Conservation (phyloP, 1,140 invertebrate genomes). For the Rhynchophorus ferrugineus region DNA sequence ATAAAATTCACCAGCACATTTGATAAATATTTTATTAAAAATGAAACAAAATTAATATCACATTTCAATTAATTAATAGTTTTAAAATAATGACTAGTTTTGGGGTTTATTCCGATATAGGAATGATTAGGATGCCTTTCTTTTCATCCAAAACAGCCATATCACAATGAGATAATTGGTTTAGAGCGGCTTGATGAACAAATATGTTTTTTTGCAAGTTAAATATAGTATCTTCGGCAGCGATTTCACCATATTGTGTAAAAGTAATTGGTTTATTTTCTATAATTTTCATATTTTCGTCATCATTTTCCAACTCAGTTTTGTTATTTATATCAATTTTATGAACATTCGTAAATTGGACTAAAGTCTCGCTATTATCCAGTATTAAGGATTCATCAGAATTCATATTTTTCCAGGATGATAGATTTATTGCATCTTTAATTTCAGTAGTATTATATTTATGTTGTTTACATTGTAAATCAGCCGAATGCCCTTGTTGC, state of each 20-base stretch:
- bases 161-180: not conserved
- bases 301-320: not conserved
- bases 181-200: constrained; percentile 1
- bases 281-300: not conserved
- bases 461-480: not conserved
- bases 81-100: too few species aligned
- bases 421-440: not conserved
- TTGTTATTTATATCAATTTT: not conserved
- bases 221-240: not conserved
- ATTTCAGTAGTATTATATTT: not conserved
- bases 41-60: too few species aligned
- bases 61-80: too few species aligned
- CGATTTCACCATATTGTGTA: not conserved
- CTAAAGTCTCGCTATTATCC: not conserved
- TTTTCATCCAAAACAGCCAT: constrained; percentile 8
- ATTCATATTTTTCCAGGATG: not conserved
- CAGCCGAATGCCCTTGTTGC: not conserved
- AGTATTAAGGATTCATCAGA: too few species aligned
- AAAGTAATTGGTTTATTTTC: not conserved
- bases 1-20: too few species aligned
- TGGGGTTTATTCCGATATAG: not conserved
- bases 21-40: too few species aligned
- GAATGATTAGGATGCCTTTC: constrained; percentile 7
- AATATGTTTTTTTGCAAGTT: not conserved
- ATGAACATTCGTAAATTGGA: not conserved